Evolutionary conservation across 2,113 vertebrate genomes (phyloP), one percentile per base, ranked within the genome.

Genomic region (Acanthisitta chloris): DNA sequence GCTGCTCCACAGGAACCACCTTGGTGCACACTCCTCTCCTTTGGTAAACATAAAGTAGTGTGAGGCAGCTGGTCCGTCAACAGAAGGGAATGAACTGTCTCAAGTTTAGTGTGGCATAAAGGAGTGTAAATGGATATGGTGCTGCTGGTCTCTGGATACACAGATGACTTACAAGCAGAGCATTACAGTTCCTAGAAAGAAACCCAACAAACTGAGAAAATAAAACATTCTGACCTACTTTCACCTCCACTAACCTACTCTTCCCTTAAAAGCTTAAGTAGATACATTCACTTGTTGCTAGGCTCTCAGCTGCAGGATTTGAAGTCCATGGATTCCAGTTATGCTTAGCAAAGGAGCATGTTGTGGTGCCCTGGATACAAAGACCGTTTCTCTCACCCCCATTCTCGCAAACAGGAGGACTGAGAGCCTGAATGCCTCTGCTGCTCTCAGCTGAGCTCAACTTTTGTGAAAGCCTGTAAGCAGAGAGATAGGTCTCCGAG

Each of bases 131-230:
- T 70, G 57, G 62, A 65, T 85, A 81, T n/a, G 42, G 83, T 0
- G 0, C 74, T 80, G 81, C 46, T 62, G 42, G 57, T 65, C 54
- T 86, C 28, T 55, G 45, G 23, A 40, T 46, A 77, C 20, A 65
- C 45, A 89, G 52, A 55, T 0, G 0, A 76, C 28, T 79, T 94
- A 72, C 20, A 69, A 80, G 52, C 4, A 2, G 29, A 80, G 49
- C 42, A 40, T 65, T 89, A 81, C 62, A 36, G 26, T 95, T 94
- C 93, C 90, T 93, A 88, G 90, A 95, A 94, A 87, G 90, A 95
- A 89, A 71, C 34, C 26, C 38, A 90, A 54, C 73, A 76, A 95
- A 95, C 58, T 72, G 40, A 31, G 86, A 94, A 94, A 95, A 95
- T 58, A 94, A 86, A 95, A 66, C 78, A 88, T 77, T 90, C 81